Base-by-base conservation (phyloP, 2,888 invertebrate species). In the Hydriomena furcata region DNA sequence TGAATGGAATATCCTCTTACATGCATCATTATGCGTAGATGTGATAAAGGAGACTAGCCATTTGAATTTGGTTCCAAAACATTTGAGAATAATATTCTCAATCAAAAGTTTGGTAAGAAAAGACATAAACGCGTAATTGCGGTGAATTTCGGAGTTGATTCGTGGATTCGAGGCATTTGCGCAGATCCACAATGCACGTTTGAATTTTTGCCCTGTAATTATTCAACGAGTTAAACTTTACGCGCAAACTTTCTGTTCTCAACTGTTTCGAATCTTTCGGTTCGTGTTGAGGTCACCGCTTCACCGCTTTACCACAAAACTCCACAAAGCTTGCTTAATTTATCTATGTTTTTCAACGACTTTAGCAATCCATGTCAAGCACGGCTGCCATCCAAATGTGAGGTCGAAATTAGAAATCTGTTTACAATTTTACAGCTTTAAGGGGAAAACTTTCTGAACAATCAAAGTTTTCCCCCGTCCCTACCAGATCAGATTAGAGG, bases 161-260 rank as follows among this genome's bases (percentile, higher is more conserved):
- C 23, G 36, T n/a, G 41, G 59, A 60, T 3, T 17, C 17, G 17
- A 17, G 17, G 17, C 61, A 65, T 65, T 60, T 60, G 63, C 54
- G 60, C 62, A 58, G 54, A 62, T 61, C 55, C 57, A 61, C 55
- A 59, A 52, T 61, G 58, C 58, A 62, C 63, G 62, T 67, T 63
- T 65, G 64, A 66, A 68, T 68, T 71, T n/a, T 66, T 63, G 56
- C 68, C 68, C 60, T 65, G 70, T 66, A 77, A 79, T 79, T 79
- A 77, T 76, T 76, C 76, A 73, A 58, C 66, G 59, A 69, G 68
- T 67, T 67, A 55, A 76, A 77, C 66, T 78, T 76, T 58, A 40
- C 48, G 68, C 61, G 54, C 70, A 62, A 72, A 76, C 67, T 78
- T 73, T 67, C 56, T 61, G 61, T 63, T 65, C 60, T 54, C 63